Conservation (phyloP, 1,140 invertebrate species). For the Platyura marginata region DNA sequence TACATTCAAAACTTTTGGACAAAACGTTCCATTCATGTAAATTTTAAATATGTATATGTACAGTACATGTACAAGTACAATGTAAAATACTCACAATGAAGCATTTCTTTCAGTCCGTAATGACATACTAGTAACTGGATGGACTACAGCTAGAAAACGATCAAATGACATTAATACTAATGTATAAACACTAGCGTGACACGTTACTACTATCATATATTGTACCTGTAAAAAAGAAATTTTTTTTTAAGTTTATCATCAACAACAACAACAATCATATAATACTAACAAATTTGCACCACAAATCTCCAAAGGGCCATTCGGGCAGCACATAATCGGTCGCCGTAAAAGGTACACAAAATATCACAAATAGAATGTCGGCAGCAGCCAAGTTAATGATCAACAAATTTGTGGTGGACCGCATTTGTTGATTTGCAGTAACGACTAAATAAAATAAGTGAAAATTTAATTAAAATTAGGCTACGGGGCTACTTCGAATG, state of each 20-base stretch:
- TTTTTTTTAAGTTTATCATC: no score
- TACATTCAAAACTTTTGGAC: no score
- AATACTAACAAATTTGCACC: slow-evolving; percentile 70
- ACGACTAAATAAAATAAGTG: no score
- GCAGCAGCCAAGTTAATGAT: slow-evolving; percentile 79
- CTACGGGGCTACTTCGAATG: no score
- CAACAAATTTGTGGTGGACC: slow-evolving; percentile 81
- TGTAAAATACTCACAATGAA: slow-evolving; percentile 23
- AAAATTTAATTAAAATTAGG: no score
- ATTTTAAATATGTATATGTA: no score
- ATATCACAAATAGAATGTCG: slow-evolving; percentile 84
- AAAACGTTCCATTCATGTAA: no score
- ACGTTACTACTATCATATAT: slow-evolving; percentile 59
- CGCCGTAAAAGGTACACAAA: slow-evolving; percentile 52
- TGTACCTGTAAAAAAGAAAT: no score
- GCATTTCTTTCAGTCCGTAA: slow-evolving; percentile 76
- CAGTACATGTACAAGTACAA: no score
- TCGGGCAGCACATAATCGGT: slow-evolving; percentile 67
- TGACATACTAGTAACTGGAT: slow-evolving; percentile 80
- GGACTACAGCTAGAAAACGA: slow-evolving; percentile 85
- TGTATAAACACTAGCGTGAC: slow-evolving; percentile 81
- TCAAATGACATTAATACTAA: slow-evolving; percentile 90
- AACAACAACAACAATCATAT: no score
- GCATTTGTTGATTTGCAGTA: slow-evolving; percentile 72
- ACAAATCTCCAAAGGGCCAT: slow-evolving; percentile 82